Conservation (phyloP, 2,113 vertebrate genomes). For the Dipodomys ordii region DNA sequence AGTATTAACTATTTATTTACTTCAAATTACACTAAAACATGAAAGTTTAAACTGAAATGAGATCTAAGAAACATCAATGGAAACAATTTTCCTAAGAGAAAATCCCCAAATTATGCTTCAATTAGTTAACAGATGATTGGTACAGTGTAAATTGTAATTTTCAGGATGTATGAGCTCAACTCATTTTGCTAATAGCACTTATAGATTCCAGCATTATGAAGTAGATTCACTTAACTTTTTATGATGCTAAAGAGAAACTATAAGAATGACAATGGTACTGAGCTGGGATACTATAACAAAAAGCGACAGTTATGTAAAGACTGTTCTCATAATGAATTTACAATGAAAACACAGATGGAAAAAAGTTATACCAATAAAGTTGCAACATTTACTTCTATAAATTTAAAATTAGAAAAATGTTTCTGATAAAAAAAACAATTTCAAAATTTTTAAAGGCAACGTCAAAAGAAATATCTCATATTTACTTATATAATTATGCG, state of each 20-base stretch:
- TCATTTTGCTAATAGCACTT: constrained; percentile 8
- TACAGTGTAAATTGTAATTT: neutral
- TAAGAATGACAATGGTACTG: neutral
- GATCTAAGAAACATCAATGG: neutral
- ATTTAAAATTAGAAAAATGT: neutral
- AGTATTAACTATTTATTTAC: neutral
- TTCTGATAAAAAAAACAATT: constrained; percentile 47
- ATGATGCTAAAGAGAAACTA: constrained; percentile 25
- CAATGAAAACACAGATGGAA: constrained; percentile 45
- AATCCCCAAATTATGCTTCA: constrained; percentile 26
- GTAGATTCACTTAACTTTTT: neutral
- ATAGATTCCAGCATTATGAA: neutral
- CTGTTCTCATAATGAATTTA: constrained; percentile 16
- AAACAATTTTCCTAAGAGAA: constrained; percentile 27
- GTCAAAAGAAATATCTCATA: neutral
- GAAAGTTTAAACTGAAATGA: neutral
- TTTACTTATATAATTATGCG: neutral
- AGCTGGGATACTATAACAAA: neutral
- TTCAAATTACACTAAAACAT: constrained; percentile 38
- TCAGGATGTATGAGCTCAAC: constrained; percentile 4
- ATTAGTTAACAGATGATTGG: neutral
- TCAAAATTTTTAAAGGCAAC: constrained; percentile 45
- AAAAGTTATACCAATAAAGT: constrained; percentile 19
- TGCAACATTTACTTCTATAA: constrained; percentile 26
- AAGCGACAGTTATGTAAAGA: constrained; percentile 7